Base-by-base conservation (phyloP, 2,113 vertebrate species). In the Nycticebus coucang region DNA sequence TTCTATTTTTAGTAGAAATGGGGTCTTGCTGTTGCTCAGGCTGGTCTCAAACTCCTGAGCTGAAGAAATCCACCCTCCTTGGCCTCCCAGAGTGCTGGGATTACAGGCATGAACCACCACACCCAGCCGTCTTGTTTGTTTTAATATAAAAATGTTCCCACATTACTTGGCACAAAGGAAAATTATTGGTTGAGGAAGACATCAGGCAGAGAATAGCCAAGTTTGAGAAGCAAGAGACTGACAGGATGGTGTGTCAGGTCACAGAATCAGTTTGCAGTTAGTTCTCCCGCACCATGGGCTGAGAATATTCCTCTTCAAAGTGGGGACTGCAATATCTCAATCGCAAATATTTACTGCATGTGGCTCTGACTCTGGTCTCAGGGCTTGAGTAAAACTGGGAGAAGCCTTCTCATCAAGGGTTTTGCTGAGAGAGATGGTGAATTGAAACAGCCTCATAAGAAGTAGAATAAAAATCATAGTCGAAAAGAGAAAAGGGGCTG, bases 71-170 rank as follows among this genome's bases (percentile, higher is more conserved):
- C 41, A 41, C 41, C 41, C 41, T 41, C 41, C 41, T 41, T 5
- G 45, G 8, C 8, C 8, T 50, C 45, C 45, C 45, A 50, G 45
- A 50, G 45, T 50, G 45, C 45, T 50, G 45, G 45, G 45, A 50
- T 50, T 50, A 50, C 45, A 50, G 45, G 45, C 45, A 50, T 50
- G 45, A 50, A 50, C 45, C 8, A 50, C 45, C 45, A 50, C 9
- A 10, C 45, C 45, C 45, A 50, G 45, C 45, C 45, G 10, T 50
- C 45, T 9, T 50, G 45, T 41, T 66, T 86, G 53, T 64, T 79
- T 97, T 89, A 83, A 89, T 62, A 84, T 57, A 21, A 90, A 95
- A 84, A 57, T 55, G 5, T 17, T 87, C 66, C 71, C 3, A n/a
- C 71, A 72, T 87, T 41, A 71, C 19, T 77, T 55, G 19, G 11